Conservation (phyloP, 2,113 vertebrate genomes). For the Glaucidium brasilianum region DNA sequence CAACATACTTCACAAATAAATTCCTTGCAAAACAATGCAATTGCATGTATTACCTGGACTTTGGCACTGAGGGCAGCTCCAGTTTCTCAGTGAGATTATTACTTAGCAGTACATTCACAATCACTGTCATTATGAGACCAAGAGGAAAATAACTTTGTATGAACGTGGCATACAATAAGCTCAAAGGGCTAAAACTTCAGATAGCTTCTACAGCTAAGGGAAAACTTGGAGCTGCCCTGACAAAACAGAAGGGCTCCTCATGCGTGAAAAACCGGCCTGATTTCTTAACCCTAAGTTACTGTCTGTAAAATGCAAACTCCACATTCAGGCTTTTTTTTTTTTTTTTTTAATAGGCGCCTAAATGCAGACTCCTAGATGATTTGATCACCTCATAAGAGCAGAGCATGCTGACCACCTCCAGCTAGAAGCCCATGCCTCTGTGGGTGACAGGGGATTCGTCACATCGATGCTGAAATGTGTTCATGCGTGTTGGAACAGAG, state of each 20-base stretch:
- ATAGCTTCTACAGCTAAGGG: not conserved
- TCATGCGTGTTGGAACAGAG: not conserved
- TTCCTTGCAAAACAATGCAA: not conserved
- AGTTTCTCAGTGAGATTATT: not conserved
- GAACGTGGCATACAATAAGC: not conserved
- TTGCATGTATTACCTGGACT: not conserved
- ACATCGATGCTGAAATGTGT: rapidly evolving
- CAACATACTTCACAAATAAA: not conserved
- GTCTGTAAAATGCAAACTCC: not conserved
- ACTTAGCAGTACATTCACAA: not conserved
- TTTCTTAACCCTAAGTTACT: not conserved
- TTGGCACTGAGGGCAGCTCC: not conserved
- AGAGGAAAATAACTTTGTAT: not conserved
- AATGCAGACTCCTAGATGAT: not conserved
- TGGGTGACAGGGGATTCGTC: not conserved
- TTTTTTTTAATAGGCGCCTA: not conserved
- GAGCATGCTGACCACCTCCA: too few relatives aligned
- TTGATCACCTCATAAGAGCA: not conserved
- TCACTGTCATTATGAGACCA: not conserved
- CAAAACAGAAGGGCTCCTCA: not conserved
- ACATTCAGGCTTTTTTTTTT: not conserved
- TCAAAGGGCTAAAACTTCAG: not conserved
- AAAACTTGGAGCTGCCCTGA: not conserved
- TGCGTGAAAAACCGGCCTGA: not conserved
- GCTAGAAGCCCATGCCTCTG: rapidly evolving